Evolutionary conservation across 2,888 invertebrate genomes (phyloP), one percentile per base, ranked within the genome.

Genomic region (Sicus ferrugineus): DNA sequence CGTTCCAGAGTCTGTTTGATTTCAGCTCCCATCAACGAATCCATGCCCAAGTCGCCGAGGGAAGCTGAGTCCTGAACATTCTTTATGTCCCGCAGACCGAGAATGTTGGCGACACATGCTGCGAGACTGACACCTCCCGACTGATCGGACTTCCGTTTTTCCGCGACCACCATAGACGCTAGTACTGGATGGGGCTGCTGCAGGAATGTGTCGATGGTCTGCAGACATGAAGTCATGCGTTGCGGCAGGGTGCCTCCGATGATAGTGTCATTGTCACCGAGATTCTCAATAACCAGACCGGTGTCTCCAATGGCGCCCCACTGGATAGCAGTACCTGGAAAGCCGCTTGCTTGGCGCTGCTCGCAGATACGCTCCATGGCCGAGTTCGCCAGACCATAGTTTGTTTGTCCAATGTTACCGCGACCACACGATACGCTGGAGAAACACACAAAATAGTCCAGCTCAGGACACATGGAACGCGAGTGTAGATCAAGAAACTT

Each of bases 221-320:
- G 87, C 78, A 98, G 87, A 85, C 98, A 98, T 30, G 96, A 97
- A n/a, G 91, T 86, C 88, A 99, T 95, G 77, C 96, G 90, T 86
- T 99, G 98, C 16, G 98, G 98, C 76, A 97, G 85, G 7, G 98
- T 98, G 74, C 98, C 98, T 72, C 97, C 96, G 75, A 98, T 93
- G 77, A 95, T 95, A 0, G 93, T 92, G 64, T 96, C 94, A 85
- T 96, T 97, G 75, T 89, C 91, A 59, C 95, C 94, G 90, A 97
- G 93, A 59, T 91, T 93, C 79, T 97, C 96, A 80, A 94, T 86
- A 72, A 98, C 90, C 69, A 98, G 89, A 66, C 98, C 98, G 52
- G 97, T 97, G 84, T 99, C 98, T 70, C 97, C 98, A 80, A 99
- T 94, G 72, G 98, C 98, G 75, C 99, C 99, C 98, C 98, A 99